phyloP scores from a whole-genome alignment of 2,797 vertebrate genomes.

The Mus caroli region DNA sequence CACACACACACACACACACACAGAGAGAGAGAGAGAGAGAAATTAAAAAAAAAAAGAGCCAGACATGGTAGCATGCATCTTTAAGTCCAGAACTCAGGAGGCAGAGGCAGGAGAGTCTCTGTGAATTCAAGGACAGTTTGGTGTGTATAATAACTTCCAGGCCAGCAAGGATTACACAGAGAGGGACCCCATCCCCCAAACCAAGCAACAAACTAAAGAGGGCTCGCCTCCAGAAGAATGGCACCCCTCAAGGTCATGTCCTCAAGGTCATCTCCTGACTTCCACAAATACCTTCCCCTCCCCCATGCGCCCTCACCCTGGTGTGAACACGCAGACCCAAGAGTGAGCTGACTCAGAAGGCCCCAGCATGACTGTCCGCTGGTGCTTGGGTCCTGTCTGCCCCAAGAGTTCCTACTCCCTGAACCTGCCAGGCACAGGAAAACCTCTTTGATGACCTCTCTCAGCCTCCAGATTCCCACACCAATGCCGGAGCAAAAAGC shows the following conservation, averaged over 20 bases:
- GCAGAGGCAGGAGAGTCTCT: not conserved
- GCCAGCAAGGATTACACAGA: not conserved
- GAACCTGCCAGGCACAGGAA: not conserved
- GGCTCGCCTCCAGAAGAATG: not conserved
- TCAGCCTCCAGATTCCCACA: not conserved
- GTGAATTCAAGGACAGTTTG: not conserved
- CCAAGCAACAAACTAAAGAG: not conserved
- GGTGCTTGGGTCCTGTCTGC: not conserved
- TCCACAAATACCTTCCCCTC: not conserved
- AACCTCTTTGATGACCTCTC: not conserved
- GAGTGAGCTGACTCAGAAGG: not conserved
- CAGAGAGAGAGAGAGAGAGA: too few relatives aligned
- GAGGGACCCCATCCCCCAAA: not conserved
- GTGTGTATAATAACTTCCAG: not conserved
- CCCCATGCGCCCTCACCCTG: not conserved
- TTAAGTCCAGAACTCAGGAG: not conserved
- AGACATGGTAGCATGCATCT: not conserved
- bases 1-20: not conserved
- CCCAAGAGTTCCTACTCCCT: fast-evolving
- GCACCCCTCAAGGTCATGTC: not conserved
- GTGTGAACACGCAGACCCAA: not conserved
- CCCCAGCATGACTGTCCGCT: fast-evolving
- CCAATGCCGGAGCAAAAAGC: not conserved
- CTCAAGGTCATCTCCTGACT: not conserved
- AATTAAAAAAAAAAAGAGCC: not conserved